Evolutionary conservation across 2,797 vertebrate genomes (phyloP).

Genomic region (Basileuterus tristriatus): DNA sequence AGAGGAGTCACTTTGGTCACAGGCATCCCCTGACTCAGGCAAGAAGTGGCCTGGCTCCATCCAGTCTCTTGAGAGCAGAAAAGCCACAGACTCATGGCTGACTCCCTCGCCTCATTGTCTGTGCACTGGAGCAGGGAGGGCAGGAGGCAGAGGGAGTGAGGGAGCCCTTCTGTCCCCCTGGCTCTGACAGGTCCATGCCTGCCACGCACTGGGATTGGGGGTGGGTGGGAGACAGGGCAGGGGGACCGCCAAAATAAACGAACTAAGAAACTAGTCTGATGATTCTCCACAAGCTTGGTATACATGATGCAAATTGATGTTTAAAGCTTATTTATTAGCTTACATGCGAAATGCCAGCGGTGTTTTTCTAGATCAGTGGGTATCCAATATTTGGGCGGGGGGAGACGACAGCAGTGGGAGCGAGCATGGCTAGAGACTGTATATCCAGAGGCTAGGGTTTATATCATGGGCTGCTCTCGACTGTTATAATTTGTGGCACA

Average conservation of each 20-base stretch:
- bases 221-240: not conserved
- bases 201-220: accelerated
- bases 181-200: not conserved
- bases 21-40: not conserved
- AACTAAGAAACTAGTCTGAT: not conserved
- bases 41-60: not conserved
- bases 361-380: conserved; percentile 63
- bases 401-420: accelerated
- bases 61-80: not conserved
- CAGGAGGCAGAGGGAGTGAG: not conserved
- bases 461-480: conserved; percentile 69
- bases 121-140: not conserved
- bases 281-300: not conserved
- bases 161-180: not conserved
- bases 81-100: not conserved
- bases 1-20: not conserved
- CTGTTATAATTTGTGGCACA: conserved; percentile 75
- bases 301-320: conserved; percentile 33
- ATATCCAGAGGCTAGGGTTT: conserved; percentile 66
- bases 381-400: not conserved
- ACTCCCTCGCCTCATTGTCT: not conserved
- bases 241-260: not conserved
- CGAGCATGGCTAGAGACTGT: conserved; percentile 14
- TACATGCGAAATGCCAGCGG: conserved; percentile 32
- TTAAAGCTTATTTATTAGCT: conserved; percentile 57